Percentiles rank a stretch among this genome's conserved stretches.
Conservation (phyloP, 2,888 invertebrate species). For the Teinopalpus imperialis region DNA sequence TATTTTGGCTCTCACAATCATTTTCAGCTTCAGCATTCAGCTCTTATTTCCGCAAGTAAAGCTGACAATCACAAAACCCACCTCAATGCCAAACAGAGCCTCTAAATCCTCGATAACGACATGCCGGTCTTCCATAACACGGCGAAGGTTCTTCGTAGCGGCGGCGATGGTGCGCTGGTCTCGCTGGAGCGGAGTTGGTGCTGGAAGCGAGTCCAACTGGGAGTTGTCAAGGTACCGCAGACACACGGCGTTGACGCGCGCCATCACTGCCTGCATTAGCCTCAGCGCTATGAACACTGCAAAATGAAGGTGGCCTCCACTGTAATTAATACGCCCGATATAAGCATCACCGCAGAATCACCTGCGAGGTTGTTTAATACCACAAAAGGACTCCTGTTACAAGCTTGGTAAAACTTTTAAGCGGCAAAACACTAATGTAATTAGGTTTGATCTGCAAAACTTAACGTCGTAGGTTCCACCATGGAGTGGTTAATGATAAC, state of each 20-base stretch:
- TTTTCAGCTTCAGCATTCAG: too few species aligned
- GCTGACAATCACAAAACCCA: too few species aligned
- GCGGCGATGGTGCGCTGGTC: constrained; percentile 82
- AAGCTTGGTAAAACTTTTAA: too few species aligned
- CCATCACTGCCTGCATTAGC: constrained; percentile 88
- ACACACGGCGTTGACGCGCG: constrained; percentile 87
- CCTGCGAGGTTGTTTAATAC: too few species aligned
- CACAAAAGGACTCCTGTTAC: too few species aligned
- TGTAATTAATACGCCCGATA: not conserved
- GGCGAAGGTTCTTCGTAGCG: constrained; percentile 90
- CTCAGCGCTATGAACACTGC: constrained; percentile 87
- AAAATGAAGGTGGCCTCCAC: constrained; percentile 40
- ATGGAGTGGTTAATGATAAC: too few species aligned
- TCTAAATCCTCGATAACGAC: constrained; percentile 92
- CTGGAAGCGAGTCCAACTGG: constrained; percentile 82
- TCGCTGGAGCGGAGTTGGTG: constrained; percentile 78
- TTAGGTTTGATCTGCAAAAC: too few species aligned
- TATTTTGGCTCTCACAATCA: too few species aligned
- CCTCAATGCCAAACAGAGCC: constrained; percentile 89
- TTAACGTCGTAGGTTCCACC: too few species aligned
- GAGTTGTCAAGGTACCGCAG: constrained; percentile 86
- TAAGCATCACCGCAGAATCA: not conserved
- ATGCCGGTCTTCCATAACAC: constrained; percentile 96
- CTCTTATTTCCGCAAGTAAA: too few species aligned
- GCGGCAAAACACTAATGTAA: too few species aligned